Conservation (phyloP, 2,888 invertebrate species). For the Watsonalla binaria region DNA sequence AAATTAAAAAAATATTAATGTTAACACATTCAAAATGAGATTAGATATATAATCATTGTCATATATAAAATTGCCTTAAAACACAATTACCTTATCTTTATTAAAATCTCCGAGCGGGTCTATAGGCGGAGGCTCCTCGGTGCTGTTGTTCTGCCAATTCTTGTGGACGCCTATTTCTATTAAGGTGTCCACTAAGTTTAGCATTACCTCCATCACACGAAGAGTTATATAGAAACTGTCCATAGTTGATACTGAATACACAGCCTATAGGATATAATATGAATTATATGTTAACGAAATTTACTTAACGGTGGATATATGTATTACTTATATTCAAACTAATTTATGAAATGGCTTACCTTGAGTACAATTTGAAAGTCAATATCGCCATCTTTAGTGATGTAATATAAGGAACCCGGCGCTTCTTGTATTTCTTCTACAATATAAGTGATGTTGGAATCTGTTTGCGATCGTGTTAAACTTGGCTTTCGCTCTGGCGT, state of each 20-base stretch:
- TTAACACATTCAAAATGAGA: neutral
- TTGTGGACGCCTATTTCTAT: constrained; percentile 93
- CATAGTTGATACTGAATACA: constrained; percentile 91
- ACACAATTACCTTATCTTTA: constrained; percentile 55
- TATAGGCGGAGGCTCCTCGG: constrained; percentile 61
- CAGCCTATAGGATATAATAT: constrained; percentile 78
- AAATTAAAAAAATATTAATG: constrained; percentile 5
- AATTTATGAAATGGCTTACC: constrained; percentile 58
- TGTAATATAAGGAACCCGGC: constrained; percentile 92
- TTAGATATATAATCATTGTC: too few species aligned
- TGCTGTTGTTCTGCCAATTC: constrained; percentile 54
- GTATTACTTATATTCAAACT: neutral
- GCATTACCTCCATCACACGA: constrained; percentile 93
- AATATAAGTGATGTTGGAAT: constrained; percentile 93
- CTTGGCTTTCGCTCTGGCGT: constrained; percentile 84
- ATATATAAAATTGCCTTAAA: neutral
- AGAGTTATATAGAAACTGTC: constrained; percentile 91
- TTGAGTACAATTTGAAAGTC: constrained; percentile 92
- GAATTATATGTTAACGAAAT: neutral
- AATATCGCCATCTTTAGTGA: constrained; percentile 96
- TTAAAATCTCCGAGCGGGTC: constrained; percentile 60
- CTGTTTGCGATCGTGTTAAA: constrained; percentile 91
- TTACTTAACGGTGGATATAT: neutral
- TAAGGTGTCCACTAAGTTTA: constrained; percentile 94
- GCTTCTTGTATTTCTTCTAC: constrained; percentile 93